These are phyloP conservation scores for Amblyraja radiata DNA, from an alignment of 2,797 vertebrate genomes.

Conservation along the genomic window DNA sequence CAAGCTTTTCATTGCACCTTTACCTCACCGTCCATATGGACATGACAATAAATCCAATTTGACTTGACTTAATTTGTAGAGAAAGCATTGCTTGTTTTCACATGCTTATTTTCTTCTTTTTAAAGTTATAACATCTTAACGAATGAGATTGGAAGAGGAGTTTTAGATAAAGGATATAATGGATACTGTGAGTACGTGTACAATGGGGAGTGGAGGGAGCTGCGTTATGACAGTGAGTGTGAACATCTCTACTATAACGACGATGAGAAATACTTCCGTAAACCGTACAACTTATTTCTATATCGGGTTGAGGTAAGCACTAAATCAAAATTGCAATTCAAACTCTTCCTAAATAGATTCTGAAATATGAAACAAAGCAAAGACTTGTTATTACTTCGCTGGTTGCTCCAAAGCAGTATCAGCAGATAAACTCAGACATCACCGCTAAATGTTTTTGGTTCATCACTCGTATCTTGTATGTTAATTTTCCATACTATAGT, in stretches of 20 bases:
- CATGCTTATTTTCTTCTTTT: slow-evolving; percentile 37
- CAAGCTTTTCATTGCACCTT: no score
- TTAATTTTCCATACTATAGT: neutral
- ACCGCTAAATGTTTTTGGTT: neutral
- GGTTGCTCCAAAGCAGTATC: neutral
- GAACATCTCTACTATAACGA: slow-evolving; percentile 76
- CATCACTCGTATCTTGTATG: neutral
- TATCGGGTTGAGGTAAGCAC: slow-evolving; percentile 75
- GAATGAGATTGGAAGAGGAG: slow-evolving; percentile 50
- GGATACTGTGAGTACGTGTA: slow-evolving; percentile 82
- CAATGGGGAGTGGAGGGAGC: slow-evolving; percentile 84
- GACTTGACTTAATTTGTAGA: no score
- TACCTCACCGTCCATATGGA: no score
- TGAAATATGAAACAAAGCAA: neutral
- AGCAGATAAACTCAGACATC: neutral
- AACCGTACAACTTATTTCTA: slow-evolving; percentile 79
- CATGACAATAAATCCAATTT: no score
- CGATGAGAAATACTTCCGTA: slow-evolving; percentile 80
- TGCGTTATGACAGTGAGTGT: slow-evolving; percentile 71
- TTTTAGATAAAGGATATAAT: slow-evolving; percentile 71
- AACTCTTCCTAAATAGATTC: neutral
- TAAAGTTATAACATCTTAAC: slow-evolving; percentile 74
- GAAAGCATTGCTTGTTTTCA: slow-evolving; percentile 20
- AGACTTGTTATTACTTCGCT: neutral
- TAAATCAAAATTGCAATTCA: neutral